phyloP scores from a whole-genome alignment of 2,113 vertebrate genomes.

The Jaculus jaculus region DNA sequence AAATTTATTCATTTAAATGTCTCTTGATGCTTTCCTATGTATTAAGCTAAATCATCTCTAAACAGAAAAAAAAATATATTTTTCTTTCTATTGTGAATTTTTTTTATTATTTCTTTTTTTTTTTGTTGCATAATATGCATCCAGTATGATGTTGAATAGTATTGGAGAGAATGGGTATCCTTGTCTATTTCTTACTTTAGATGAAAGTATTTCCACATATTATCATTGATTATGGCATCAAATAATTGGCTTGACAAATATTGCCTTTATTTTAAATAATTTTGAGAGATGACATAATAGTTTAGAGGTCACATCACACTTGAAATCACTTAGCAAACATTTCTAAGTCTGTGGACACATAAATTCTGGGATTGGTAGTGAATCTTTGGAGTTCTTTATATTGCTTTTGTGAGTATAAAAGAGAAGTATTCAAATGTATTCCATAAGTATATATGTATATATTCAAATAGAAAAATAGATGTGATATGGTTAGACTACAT shows the following conservation, averaged over 20 bases:
- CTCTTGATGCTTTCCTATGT: no score
- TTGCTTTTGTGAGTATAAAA: not conserved
- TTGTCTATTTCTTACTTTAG: not conserved
- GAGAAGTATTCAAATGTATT: not conserved
- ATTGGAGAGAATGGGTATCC: not conserved
- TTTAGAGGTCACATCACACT: not conserved
- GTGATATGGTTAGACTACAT: not conserved
- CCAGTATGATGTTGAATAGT: not conserved
- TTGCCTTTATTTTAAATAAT: not conserved
- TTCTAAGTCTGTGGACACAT: not conserved
- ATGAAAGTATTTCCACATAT: not conserved
- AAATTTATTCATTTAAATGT: no score
- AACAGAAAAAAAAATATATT: no score
- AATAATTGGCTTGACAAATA: not conserved
- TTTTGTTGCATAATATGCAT: not conserved
- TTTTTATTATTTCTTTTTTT: not conserved
- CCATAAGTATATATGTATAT: not conserved
- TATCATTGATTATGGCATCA: not conserved
- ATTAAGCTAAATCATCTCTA: not conserved
- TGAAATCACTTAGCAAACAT: not conserved
- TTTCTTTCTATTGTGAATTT: not conserved
- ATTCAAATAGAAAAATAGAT: not conserved
- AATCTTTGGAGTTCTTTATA: not conserved
- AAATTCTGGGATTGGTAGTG: not conserved
- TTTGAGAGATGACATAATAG: not conserved